These are phyloP conservation scores for Lycopodina hypogea DNA, from an alignment of 37 sponge, comb jelly and placozoan species.

Conservation along the genomic window DNA sequence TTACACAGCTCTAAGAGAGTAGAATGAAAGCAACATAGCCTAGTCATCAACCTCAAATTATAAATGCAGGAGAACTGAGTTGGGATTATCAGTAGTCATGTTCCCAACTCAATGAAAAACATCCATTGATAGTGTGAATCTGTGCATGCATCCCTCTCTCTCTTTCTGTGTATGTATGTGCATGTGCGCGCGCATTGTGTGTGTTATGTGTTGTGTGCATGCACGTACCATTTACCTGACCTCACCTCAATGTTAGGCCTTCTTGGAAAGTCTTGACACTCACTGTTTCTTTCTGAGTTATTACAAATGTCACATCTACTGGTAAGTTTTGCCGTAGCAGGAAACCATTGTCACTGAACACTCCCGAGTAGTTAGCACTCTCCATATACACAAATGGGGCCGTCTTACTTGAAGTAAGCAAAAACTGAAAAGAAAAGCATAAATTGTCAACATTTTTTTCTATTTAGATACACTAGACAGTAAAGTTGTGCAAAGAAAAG, in stretches of 20 bases:
- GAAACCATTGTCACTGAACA: slow-evolving; percentile 86
- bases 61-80: too few relatives aligned
- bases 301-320: slow-evolving; percentile 29
- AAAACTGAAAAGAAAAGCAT: slow-evolving; percentile 37
- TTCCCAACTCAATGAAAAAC: too few relatives aligned
- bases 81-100: too few relatives aligned
- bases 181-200: too few relatives aligned
- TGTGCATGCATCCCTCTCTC: too few relatives aligned
- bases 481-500: background rate
- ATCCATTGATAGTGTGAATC: too few relatives aligned
- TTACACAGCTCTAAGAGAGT: too few relatives aligned
- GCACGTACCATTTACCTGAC: background rate
- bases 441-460: background rate
- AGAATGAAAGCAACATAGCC: too few relatives aligned
- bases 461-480: background rate
- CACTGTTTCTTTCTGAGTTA: background rate
- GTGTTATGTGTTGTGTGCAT: too few relatives aligned
- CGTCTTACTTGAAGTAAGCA: slow-evolving; percentile 32
- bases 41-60: too few relatives aligned
- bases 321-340: slow-evolving; percentile 32
- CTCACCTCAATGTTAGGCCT: slow-evolving; percentile 21
- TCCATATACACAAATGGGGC: slow-evolving; percentile 79
- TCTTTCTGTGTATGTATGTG: too few relatives aligned
- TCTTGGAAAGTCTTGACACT: background rate
- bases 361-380: slow-evolving; percentile 29